These are phyloP conservation scores for Protobothrops flavoviridis DNA, from an alignment of 2,113 vertebrate genomes.

Conservation along the genomic window DNA sequence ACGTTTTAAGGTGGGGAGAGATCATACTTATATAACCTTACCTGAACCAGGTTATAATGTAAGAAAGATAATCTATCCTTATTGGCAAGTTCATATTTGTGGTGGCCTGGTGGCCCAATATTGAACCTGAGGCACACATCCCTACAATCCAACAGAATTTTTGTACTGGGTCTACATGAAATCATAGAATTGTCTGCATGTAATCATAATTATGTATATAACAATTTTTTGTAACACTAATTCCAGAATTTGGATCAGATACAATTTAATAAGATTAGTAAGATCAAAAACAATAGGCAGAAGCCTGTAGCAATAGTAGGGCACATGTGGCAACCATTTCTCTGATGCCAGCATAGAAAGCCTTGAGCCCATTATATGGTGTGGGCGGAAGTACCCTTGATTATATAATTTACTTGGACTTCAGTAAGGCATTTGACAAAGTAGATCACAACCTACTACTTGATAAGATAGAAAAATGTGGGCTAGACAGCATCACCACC, in stretches of 20 bases:
- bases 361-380: neutral
- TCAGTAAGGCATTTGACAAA: too few relatives aligned
- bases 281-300: neutral
- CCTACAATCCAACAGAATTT: neutral
- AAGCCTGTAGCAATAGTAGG: neutral
- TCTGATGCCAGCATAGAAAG: neutral
- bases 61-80: neutral
- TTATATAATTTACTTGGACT: too few relatives aligned
- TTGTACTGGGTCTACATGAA: neutral
- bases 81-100: neutral
- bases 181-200: neutral
- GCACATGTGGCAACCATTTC: neutral
- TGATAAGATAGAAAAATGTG: too few relatives aligned
- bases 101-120: neutral
- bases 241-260: neutral
- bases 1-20: neutral
- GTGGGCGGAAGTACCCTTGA: neutral
- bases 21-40: neutral
- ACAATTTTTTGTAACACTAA: neutral
- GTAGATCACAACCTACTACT: too few relatives aligned
- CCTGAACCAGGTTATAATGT: neutral
- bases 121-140: neutral
- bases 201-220: neutral
- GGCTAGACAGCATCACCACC: too few relatives aligned
- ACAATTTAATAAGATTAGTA: neutral